A percentile compares a stretch with the other conserved stretches of the same genome.
These are phyloP conservation scores for Epistrophella euchroma DNA, from an alignment of 2,888 invertebrate species.

Conservation along the genomic window DNA sequence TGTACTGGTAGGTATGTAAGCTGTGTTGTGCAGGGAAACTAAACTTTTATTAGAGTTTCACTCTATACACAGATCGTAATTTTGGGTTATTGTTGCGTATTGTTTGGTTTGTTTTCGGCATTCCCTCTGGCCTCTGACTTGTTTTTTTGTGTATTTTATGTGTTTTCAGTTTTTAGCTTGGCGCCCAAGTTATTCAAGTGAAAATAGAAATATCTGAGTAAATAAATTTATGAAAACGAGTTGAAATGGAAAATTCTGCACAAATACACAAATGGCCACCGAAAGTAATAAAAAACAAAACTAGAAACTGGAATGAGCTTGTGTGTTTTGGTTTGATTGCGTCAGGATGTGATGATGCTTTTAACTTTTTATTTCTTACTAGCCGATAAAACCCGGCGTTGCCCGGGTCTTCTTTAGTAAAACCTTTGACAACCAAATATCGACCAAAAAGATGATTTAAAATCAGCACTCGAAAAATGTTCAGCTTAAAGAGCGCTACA, in stretches of 20 bases:
- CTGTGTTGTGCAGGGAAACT: not conserved
- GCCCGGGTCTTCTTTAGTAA: too few relatives aligned
- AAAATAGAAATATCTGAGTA: slow-evolving; percentile 42
- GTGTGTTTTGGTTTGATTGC: not conserved
- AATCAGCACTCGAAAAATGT: too few relatives aligned
- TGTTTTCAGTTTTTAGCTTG: slow-evolving; percentile 32
- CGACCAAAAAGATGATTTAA: too few relatives aligned
- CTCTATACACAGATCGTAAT: slow-evolving; percentile 13
- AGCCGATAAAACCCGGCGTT: too few relatives aligned
- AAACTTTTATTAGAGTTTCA: slow-evolving; percentile 15
- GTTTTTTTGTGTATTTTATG: slow-evolving; percentile 23
- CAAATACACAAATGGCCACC: not conserved
- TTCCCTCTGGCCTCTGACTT: slow-evolving; percentile 3
- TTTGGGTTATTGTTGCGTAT: slow-evolving; percentile 34
- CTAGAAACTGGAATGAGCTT: not conserved
- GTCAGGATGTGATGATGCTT: not conserved
- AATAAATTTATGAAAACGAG: slow-evolving; percentile 40
- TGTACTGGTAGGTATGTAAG: not conserved
- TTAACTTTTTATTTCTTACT: not conserved
- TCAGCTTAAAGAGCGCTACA: too few relatives aligned
- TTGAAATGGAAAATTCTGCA: slow-evolving; percentile 20
- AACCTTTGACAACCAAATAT: too few relatives aligned
- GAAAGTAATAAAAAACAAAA: slow-evolving; percentile 17
- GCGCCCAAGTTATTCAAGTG: slow-evolving; percentile 56
- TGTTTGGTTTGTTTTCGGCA: slow-evolving; percentile 34